Evolutionary conservation across 2,113 vertebrate genomes (phyloP).

Genomic region (Dicaeum eximium): DNA sequence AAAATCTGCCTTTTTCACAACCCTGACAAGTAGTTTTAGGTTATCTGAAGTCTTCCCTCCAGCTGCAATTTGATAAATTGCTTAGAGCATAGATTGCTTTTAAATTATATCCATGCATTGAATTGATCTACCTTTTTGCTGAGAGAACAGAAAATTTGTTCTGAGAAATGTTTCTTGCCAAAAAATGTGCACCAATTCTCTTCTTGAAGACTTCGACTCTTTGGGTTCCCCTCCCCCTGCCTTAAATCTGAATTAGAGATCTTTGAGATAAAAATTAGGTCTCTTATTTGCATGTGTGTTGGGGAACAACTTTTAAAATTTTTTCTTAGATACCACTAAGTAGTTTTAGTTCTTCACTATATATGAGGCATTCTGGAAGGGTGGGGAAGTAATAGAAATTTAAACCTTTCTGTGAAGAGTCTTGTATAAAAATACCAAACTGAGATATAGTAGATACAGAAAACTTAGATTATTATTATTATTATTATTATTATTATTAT

Average conservation of each 20-base stretch:
- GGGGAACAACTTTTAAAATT: background rate
- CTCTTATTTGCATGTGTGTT: background rate
- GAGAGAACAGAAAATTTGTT: constrained; percentile 1
- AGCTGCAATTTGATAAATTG: background rate
- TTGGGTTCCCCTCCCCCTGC: rapidly evolving
- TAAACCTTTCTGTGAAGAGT: background rate
- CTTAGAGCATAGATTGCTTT: background rate
- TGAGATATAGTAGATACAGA: background rate
- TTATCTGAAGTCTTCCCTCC: background rate
- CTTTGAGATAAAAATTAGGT: background rate
- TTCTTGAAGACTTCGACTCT: background rate
- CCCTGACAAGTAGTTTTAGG: background rate
- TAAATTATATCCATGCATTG: background rate
- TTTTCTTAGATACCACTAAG: background rate
- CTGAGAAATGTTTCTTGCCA: background rate
- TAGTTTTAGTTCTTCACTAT: background rate
- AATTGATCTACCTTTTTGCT: constrained; percentile 8
- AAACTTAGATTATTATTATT: background rate
- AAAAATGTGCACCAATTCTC: background rate
- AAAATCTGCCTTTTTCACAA: background rate
- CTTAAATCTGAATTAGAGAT: background rate
- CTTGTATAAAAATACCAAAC: background rate
- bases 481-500: too few species aligned
- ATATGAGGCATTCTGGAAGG: background rate
- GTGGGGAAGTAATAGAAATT: background rate